Evolutionary conservation across 1,140 invertebrate species (phyloP).

Genomic region (Achroia grisella): DNA sequence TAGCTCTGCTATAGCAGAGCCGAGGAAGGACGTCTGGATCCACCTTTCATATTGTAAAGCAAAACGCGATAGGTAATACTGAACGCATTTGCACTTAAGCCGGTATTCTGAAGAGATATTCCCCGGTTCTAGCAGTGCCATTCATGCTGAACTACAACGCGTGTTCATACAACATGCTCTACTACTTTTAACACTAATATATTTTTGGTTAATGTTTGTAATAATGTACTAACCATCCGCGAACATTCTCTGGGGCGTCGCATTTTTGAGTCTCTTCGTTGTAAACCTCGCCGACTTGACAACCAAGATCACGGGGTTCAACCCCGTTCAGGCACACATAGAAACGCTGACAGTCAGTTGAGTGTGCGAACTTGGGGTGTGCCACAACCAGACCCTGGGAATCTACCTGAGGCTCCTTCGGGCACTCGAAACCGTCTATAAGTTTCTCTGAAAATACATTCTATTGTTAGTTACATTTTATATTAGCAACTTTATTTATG

Average conservation of each 20-base stretch:
- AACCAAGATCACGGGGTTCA: conserved; percentile 89
- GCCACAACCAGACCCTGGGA: conserved; percentile 82
- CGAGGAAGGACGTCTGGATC: too few relatives aligned
- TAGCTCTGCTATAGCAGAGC: too few relatives aligned
- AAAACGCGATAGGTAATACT: too few relatives aligned
- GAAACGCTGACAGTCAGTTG: conserved; percentile 90
- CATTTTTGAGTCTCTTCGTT: conserved; percentile 88
- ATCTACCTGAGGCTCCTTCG: conserved; percentile 78
- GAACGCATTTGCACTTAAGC: too few relatives aligned
- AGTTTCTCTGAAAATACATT: conserved; percentile 74
- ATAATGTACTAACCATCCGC: conserved; percentile 82
- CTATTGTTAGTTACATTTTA: too few relatives aligned
- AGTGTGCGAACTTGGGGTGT: conserved; percentile 91
- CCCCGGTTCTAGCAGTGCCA: too few relatives aligned
- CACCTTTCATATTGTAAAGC: too few relatives aligned
- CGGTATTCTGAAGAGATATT: too few relatives aligned
- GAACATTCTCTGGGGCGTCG: conserved; percentile 89
- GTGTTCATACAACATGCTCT: too few relatives aligned
- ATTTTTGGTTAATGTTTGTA: too few relatives aligned
- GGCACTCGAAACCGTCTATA: conserved; percentile 88
- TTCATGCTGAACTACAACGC: too few relatives aligned
- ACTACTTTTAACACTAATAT: too few relatives aligned
- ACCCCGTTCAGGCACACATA: conserved; percentile 91
- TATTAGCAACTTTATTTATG: not conserved
- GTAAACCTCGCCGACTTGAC: conserved; percentile 89